phyloP scores from a whole-genome alignment of 2,113 vertebrate genomes.

The Globicephala melas region DNA sequence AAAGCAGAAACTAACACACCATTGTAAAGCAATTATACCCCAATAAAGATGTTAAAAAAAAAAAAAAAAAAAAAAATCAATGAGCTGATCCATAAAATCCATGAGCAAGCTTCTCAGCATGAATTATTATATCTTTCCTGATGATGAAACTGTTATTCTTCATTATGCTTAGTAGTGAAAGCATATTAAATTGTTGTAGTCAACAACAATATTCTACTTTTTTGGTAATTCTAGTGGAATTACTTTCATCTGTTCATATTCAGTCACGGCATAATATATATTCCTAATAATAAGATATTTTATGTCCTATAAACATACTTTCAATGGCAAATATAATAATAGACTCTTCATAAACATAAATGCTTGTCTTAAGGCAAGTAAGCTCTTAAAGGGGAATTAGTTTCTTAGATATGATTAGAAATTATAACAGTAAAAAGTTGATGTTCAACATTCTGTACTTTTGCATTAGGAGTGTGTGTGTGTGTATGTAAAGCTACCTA shows the following conservation, averaged over 20 bases:
- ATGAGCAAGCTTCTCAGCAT: neutral
- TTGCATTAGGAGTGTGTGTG: neutral
- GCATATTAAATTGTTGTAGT: neutral
- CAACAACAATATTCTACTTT: neutral
- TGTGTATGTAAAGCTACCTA: neutral
- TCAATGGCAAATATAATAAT: neutral
- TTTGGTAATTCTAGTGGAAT: neutral
- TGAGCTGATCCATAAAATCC: neutral
- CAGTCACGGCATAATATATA: neutral
- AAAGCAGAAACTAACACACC: no score
- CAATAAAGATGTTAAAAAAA: no score
- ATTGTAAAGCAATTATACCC: no score
- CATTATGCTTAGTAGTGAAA: neutral
- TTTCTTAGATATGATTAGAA: neutral
- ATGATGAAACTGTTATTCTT: neutral
- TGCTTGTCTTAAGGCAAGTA: neutral
- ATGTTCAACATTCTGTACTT: neutral
- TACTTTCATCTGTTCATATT: slow-evolving; percentile 7
- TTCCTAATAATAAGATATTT: neutral
- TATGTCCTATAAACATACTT: neutral
- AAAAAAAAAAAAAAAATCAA: neutral
- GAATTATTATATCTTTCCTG: neutral
- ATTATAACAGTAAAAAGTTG: neutral
- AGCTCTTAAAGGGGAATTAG: neutral
- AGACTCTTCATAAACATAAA: neutral